Conservation (phyloP, 2,888 invertebrate species). For the Lithosia quadra region DNA sequence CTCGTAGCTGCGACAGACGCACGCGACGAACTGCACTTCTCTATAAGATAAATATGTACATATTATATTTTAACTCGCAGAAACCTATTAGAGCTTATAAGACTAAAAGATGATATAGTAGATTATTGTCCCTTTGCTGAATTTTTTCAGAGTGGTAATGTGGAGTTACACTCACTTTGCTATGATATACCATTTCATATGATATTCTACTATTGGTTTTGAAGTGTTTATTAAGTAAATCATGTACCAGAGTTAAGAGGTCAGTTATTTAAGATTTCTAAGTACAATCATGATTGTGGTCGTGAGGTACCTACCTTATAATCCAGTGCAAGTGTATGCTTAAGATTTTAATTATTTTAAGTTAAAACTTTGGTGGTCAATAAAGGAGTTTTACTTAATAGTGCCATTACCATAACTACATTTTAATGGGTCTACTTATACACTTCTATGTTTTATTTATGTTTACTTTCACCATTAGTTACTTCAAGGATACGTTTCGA, state of each 20-base stretch:
- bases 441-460: background rate
- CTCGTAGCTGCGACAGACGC: conserved; percentile 62
- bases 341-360: conserved; percentile 39
- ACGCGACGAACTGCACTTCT: conserved; percentile 57
- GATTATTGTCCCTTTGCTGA: background rate
- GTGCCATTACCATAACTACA: conserved; percentile 7
- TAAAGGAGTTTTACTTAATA: conserved; percentile 7
- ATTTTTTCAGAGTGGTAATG: background rate
- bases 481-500: background rate
- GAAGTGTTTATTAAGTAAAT: background rate
- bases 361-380: conserved; percentile 5
- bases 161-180: background rate
- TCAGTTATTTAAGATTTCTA: background rate
- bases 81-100: no score
- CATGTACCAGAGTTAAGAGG: background rate
- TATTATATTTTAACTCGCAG: background rate
- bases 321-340: conserved; percentile 39
- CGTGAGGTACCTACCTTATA: conserved; percentile 26
- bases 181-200: no score
- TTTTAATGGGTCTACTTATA: background rate
- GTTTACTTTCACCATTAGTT: background rate
- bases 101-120: background rate
- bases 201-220: background rate
- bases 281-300: conserved; percentile 8
- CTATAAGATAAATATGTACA: conserved; percentile 29